phyloP scores from a whole-genome alignment of 2,113 vertebrate species.

The Amia ocellicauda region DNA sequence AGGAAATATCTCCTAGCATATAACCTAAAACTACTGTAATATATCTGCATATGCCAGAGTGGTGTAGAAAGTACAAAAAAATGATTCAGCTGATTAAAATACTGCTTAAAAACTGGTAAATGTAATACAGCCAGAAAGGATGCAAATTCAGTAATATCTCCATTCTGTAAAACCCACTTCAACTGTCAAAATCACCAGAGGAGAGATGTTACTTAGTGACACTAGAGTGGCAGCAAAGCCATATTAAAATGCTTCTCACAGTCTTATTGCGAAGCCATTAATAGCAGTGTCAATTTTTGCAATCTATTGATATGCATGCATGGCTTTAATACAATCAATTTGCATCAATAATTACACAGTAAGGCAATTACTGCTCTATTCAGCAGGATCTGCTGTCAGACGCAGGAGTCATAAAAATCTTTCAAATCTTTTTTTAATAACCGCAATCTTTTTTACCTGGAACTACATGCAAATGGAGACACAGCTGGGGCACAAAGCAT shows the following conservation, averaged over 20 bases:
- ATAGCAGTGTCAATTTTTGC: not conserved
- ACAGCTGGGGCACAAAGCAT: not conserved
- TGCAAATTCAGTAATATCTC: no score
- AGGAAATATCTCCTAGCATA: no score
- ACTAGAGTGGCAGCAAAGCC: not conserved
- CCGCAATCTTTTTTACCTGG: not conserved
- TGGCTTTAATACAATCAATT: conserved; percentile 13
- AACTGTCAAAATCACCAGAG: conserved; percentile 3
- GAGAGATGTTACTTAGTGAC: not conserved
- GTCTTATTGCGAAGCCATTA: not conserved
- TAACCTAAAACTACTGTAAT: no score
- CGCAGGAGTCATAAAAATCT: no score
- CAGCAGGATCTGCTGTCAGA: not conserved
- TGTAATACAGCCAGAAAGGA: not conserved
- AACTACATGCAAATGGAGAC: not conserved
- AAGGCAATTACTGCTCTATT: conserved; percentile 11
- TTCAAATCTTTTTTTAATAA: conserved; percentile 1
- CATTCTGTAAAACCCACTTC: no score
- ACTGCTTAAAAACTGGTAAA: not conserved
- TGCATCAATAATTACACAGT: conserved; percentile 12
- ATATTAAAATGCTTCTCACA: not conserved
- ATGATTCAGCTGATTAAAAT: no score
- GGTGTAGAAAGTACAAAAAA: no score
- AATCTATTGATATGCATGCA: conserved; percentile 4
- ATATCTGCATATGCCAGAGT: no score